A percentile compares a stretch with the other conserved stretches of the same genome.
Evolutionary conservation across 2,113 vertebrate species (phyloP).

Genomic region (Rhombomys opimus): DNA sequence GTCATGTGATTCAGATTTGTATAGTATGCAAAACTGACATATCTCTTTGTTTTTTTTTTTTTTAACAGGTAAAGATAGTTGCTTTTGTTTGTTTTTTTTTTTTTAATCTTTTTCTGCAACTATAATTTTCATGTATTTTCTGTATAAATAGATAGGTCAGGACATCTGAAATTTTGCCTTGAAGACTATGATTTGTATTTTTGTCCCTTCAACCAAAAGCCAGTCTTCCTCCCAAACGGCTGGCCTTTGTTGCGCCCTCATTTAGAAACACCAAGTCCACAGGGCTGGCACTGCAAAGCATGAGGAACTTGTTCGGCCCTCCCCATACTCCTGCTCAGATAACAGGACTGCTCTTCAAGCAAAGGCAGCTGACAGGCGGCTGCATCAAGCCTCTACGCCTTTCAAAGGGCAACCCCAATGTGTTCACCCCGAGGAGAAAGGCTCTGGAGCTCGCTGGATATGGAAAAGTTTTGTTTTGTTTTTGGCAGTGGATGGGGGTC

Average conservation of each 20-base stretch:
- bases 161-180: neutral
- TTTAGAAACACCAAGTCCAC: neutral
- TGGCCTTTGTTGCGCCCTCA: neutral
- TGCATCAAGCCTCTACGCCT: neutral
- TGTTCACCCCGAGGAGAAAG: neutral
- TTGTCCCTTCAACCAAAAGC: neutral
- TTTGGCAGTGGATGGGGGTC: neutral
- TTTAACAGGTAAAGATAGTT: neutral
- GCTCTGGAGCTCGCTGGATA: neutral
- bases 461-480: neutral
- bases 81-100: neutral
- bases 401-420: neutral
- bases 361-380: neutral
- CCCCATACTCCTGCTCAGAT: neutral
- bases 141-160: neutral
- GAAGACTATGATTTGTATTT: neutral
- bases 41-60: neutral
- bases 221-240: neutral
- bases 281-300: neutral
- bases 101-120: neutral
- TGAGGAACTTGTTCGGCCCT: neutral
- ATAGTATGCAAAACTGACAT: neutral
- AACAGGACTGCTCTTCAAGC: slow-evolving; percentile 18
- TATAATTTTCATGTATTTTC: neutral
- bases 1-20: neutral